A percentile compares a stretch with the other conserved stretches of the same genome.
Evolutionary conservation across 2,888 invertebrate genomes (phyloP).

Genomic region (Melanophora roralis): DNA sequence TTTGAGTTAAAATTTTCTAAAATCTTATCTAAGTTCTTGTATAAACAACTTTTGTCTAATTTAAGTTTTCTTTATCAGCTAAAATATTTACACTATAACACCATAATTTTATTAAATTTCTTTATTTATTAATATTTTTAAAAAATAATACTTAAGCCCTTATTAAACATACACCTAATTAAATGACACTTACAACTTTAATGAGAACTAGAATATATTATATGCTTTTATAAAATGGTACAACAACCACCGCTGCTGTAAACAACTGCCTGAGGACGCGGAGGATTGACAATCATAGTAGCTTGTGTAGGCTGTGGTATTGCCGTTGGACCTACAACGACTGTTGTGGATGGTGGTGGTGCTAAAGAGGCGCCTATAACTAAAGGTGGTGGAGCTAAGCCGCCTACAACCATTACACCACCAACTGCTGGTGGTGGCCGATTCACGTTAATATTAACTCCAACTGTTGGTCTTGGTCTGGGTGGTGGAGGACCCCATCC

Average conservation of each 20-base stretch:
- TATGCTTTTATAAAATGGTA: conserved; percentile 62
- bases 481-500: conserved; percentile 30
- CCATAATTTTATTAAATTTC: too few species aligned
- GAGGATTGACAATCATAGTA: conserved; percentile 47
- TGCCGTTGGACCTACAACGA: conserved; percentile 61
- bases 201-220: background rate
- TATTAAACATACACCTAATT: background rate
- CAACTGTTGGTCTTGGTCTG: conserved; percentile 15
- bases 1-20: too few species aligned
- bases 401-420: conserved; percentile 58
- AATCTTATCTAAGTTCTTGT: too few species aligned
- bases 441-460: conserved; percentile 62
- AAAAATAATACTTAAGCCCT: too few species aligned
- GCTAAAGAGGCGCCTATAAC: conserved; percentile 62
- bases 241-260: conserved; percentile 66
- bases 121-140: too few species aligned
- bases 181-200: background rate
- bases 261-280: conserved; percentile 59
- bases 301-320: conserved; percentile 44
- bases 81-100: too few species aligned
- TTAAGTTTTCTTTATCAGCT: too few species aligned
- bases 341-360: conserved; percentile 56
- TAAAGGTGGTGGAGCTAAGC: conserved; percentile 42
- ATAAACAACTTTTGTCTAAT: too few species aligned
- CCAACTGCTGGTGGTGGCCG: conserved; percentile 57